Base-by-base conservation (phyloP, 2,888 invertebrate genomes). In the Beris chalybata region DNA sequence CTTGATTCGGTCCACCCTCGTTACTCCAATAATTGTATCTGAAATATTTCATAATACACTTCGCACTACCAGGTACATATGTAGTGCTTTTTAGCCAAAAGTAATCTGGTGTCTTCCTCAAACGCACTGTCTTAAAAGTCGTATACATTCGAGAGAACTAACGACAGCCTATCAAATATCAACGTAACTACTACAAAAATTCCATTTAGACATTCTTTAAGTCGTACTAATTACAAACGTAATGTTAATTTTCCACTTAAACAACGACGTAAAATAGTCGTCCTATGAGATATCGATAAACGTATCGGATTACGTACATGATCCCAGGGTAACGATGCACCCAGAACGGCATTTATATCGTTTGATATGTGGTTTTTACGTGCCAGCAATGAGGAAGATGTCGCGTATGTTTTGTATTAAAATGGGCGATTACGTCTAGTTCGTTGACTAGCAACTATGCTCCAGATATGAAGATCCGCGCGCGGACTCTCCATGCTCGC, bases 391-490 rank as follows among this genome's bases (percentile, higher is more conserved):
- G 67, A 69, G 67, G 69, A 69, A 67, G 67, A 69, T 69, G 69
- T 69, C 67, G 66, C 66, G 38, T 67, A 45, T 50, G 67, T 67
- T 69, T 69, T 67, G 65, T 66, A 69, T 69, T 69, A 69, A 67
- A 64, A 50, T 44, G 15, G 43, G 7, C 44, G 67, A 69, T 69
- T 67, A 69, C 63, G 54, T 67, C 65, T 69, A 69, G 67, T 69
- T 69, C 67, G 67, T 55, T 69, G 63, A 53, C 55, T 67, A 56
- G 47, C 32, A 15, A 57, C 22, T 13, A 53, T 38, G 29, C 29
- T 11, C 29, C 29, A 22, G 53, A 22, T 15, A 53, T 13, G 53
- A 53, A 29, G 53, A 53, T 53, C 22, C 50, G n/a, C n/a, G 15
- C 12, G 4, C 48, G 15, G 48, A 13, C 5, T 44, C 5, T 48